These are phyloP conservation scores for Notoglanidium macrostoma DNA, from an alignment of 2,797 vertebrate species.

Conservation along the genomic window DNA sequence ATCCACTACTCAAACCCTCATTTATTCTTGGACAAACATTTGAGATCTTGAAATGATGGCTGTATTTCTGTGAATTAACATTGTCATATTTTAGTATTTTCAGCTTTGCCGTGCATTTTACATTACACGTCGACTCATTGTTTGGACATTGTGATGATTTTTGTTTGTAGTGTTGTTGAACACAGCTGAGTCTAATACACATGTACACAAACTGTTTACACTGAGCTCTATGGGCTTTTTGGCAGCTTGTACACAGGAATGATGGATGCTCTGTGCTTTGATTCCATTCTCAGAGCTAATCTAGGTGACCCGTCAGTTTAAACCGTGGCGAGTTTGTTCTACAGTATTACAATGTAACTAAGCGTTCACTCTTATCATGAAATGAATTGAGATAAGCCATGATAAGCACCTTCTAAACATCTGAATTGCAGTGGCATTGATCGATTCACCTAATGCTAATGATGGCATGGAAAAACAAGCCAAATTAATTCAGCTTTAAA, in stretches of 20 bases:
- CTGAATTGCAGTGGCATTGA: background rate
- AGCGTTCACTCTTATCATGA: background rate
- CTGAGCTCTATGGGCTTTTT: background rate
- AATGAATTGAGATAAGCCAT: background rate
- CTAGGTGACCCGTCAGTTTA: background rate
- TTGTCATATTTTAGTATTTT: background rate
- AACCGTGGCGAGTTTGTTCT: background rate
- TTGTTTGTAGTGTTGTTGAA: background rate
- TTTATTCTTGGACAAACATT: background rate
- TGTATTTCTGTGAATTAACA: background rate
- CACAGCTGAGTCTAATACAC: background rate
- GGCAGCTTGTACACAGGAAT: background rate
- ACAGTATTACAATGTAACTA: background rate
- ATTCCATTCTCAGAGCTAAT: background rate
- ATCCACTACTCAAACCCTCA: background rate
- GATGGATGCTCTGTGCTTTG: background rate
- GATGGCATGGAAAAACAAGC: too few relatives aligned
- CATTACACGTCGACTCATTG: background rate
- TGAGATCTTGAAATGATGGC: background rate
- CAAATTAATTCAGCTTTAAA: conserved; percentile 10
- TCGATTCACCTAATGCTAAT: background rate
- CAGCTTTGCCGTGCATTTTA: background rate
- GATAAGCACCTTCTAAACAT: background rate
- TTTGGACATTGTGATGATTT: background rate
- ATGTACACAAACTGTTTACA: background rate